Conservation (phyloP, 2,797 vertebrate species). For the Avahi laniger region DNA sequence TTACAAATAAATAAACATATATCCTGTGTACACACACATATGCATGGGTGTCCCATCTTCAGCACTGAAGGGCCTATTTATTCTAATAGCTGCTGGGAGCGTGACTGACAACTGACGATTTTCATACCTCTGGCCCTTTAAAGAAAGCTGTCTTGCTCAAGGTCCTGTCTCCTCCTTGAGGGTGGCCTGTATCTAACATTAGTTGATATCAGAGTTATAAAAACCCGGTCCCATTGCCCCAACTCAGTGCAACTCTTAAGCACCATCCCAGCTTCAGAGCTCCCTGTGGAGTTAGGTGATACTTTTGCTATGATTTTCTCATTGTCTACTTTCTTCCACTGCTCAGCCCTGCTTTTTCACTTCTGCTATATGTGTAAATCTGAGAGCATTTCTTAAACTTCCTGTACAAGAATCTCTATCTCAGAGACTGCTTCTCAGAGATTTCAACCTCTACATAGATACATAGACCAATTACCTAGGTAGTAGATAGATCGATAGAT, state of each 20-base stretch:
- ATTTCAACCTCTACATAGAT: neutral
- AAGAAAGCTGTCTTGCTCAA: neutral
- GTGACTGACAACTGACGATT: neutral
- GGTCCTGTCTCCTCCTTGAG: neutral
- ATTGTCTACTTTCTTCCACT: neutral
- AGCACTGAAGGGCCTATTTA: neutral
- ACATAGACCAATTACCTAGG: neutral
- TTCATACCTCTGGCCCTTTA: neutral
- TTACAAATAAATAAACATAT: neutral
- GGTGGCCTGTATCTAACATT: neutral
- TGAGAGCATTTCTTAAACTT: neutral
- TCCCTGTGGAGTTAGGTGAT: neutral
- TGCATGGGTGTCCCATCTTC: neutral
- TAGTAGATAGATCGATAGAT: neutral
- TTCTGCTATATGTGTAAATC: neutral
- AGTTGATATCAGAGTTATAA: neutral
- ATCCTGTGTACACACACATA: neutral
- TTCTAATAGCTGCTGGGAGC: neutral
- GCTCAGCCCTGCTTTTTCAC: neutral
- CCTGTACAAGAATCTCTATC: neutral
- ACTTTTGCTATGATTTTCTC: neutral
- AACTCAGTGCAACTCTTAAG: neutral
- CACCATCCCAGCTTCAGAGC: neutral
- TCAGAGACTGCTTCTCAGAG: neutral
- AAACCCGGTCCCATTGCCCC: neutral